phyloP scores from a whole-genome alignment of 1,140 invertebrate species.

The Drosophila rhopaloa region DNA sequence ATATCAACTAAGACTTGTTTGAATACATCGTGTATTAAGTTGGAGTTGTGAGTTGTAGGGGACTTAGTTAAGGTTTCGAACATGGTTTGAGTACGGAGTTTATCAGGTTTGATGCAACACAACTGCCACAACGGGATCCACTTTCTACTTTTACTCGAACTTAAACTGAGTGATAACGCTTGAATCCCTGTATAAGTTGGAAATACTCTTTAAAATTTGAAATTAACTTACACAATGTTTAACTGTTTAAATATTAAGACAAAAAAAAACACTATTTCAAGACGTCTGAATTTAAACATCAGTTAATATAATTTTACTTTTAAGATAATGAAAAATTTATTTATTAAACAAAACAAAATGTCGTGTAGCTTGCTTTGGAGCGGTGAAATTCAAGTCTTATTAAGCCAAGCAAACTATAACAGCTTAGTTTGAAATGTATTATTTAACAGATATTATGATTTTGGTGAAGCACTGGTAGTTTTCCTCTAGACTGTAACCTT shows the following conservation, averaged over 20 bases:
- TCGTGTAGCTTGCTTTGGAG: too few species aligned
- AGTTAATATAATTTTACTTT: too few species aligned
- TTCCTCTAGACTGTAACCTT: background rate
- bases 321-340: too few species aligned
- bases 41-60: constrained; percentile 10
- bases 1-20: background rate
- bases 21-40: background rate
- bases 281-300: too few species aligned
- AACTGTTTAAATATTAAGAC: background rate
- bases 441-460: too few species aligned
- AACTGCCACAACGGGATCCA: background rate
- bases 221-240: background rate
- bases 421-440: too few species aligned
- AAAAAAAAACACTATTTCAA: too few species aligned
- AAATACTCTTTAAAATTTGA: background rate
- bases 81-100: background rate
- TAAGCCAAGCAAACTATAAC: too few species aligned
- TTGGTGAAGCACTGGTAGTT: too few species aligned
- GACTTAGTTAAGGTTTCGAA: background rate
- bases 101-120: constrained; percentile 3
- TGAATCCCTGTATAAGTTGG: constrained; percentile 1
- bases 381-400: too few species aligned
- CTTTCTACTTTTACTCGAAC: background rate
- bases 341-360: too few species aligned
- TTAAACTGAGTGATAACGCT: background rate